phyloP scores from a whole-genome alignment of 1,140 invertebrate species.

The Prorops nasuta region DNA sequence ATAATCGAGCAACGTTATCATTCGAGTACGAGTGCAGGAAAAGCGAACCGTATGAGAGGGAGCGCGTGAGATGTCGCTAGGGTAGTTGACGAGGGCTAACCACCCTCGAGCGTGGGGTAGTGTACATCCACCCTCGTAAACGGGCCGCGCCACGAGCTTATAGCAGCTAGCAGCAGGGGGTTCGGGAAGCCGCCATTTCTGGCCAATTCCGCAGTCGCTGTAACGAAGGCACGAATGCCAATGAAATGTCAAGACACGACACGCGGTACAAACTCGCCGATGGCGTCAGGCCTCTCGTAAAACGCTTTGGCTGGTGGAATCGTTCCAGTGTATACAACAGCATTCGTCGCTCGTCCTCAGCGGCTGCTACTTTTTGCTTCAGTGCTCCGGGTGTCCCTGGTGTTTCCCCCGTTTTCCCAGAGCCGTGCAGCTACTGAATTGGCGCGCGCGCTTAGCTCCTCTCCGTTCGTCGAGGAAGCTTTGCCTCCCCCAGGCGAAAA shows the following conservation, averaged over 20 bases:
- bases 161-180: slow-evolving; percentile 18
- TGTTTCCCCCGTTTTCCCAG: too few relatives aligned
- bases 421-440: too few relatives aligned
- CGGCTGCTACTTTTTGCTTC: too few relatives aligned
- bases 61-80: too few relatives aligned
- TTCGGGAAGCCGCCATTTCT: slow-evolving; percentile 49
- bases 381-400: too few relatives aligned
- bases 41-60: too few relatives aligned
- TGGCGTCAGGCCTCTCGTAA: slow-evolving; percentile 19
- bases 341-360: slow-evolving; percentile 16
- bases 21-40: too few relatives aligned
- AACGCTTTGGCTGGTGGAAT: slow-evolving; percentile 11
- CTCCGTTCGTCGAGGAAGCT: too few relatives aligned
- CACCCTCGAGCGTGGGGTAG: not conserved
- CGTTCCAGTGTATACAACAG: too few relatives aligned
- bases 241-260: slow-evolving; percentile 42
- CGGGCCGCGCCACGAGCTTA: slow-evolving; percentile 7
- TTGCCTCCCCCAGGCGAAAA: too few relatives aligned
- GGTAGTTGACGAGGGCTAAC: not conserved
- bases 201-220: slow-evolving; percentile 39
- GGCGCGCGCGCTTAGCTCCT: too few relatives aligned
- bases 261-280: slow-evolving; percentile 30
- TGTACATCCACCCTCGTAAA: slow-evolving; percentile 28
- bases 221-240: slow-evolving; percentile 34
- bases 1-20: too few relatives aligned